Conservation (phyloP, 2,113 vertebrate species). For the Panthera uncia region DNA sequence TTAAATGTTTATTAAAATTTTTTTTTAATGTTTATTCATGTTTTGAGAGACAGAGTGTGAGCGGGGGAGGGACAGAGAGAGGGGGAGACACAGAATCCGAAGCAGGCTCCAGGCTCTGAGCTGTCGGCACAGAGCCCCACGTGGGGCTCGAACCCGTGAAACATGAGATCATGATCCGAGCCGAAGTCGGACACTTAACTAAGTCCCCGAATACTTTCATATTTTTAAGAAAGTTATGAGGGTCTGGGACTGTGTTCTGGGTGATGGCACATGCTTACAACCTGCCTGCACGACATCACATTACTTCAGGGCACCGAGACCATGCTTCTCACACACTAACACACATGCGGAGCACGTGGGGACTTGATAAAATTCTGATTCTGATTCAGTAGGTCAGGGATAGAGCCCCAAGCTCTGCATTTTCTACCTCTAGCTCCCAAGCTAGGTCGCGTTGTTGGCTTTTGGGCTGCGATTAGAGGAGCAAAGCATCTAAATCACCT, state of each 20-base stretch:
- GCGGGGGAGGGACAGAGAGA: too few relatives aligned
- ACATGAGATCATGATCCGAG: too few relatives aligned
- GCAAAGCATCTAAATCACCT: not conserved
- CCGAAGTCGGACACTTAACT: too few relatives aligned
- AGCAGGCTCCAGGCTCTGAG: too few relatives aligned
- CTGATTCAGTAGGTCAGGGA: not conserved
- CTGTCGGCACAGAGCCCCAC: too few relatives aligned
- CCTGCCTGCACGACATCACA: accelerated
- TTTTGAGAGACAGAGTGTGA: too few relatives aligned
- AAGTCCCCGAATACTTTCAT: not conserved
- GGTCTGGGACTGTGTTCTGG: not conserved
- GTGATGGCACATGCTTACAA: not conserved
- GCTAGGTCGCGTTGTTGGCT: not conserved
- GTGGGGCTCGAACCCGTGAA: too few relatives aligned
- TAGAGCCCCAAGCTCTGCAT: not conserved
- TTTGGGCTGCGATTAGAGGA: not conserved
- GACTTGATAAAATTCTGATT: not conserved
- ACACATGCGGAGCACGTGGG: accelerated
- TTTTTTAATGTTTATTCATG: too few relatives aligned
- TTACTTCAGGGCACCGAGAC: too few relatives aligned
- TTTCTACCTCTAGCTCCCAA: not conserved
- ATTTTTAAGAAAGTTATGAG: not conserved
- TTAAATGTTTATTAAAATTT: too few relatives aligned
- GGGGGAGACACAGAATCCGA: too few relatives aligned
- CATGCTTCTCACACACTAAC: accelerated